These are phyloP conservation scores for Apocheima hispidaria DNA, from an alignment of 2,888 invertebrate species.

Conservation along the genomic window DNA sequence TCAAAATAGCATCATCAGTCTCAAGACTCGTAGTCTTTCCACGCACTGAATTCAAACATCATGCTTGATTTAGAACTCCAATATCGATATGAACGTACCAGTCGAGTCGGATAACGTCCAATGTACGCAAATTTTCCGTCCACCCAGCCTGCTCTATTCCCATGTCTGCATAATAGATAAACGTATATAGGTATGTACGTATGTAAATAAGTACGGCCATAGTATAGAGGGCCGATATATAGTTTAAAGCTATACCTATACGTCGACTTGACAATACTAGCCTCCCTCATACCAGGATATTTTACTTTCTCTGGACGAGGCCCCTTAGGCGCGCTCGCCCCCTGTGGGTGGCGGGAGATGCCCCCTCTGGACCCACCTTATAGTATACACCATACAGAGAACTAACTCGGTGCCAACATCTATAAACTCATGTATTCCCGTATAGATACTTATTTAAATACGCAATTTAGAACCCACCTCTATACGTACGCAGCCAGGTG, in stretches of 20 bases:
- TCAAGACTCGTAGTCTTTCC: slow-evolving; percentile 1
- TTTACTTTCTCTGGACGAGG: slow-evolving; percentile 85
- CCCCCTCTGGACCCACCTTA: slow-evolving; percentile 71
- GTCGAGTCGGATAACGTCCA: slow-evolving; percentile 61
- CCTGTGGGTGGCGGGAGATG: slow-evolving; percentile 56
- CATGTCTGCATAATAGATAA: slow-evolving; percentile 85
- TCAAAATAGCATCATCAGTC: background rate
- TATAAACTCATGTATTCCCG: slow-evolving; percentile 78
- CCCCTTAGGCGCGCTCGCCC: slow-evolving; percentile 78
- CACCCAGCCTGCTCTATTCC: slow-evolving; percentile 78
- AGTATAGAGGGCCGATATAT: slow-evolving; percentile 78
- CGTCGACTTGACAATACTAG: slow-evolving; percentile 85
- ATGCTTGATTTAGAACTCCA: slow-evolving; percentile 28
- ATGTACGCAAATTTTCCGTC: slow-evolving; percentile 75
- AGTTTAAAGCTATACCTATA: slow-evolving; percentile 85
- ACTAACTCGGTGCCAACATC: slow-evolving; percentile 82
- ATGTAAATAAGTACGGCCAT: slow-evolving; percentile 82
- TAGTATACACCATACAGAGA: slow-evolving; percentile 82
- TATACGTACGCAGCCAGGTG: slow-evolving; percentile 48
- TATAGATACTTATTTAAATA: slow-evolving; percentile 81
- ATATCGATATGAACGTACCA: slow-evolving; percentile 64
- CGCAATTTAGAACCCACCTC: slow-evolving; percentile 74
- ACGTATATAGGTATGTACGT: slow-evolving; percentile 81
- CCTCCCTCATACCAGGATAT: slow-evolving; percentile 85
- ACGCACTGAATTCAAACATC: background rate